phyloP scores from a whole-genome alignment of 1,140 invertebrate genomes.

The Carcinoscorpius rotundicauda region DNA sequence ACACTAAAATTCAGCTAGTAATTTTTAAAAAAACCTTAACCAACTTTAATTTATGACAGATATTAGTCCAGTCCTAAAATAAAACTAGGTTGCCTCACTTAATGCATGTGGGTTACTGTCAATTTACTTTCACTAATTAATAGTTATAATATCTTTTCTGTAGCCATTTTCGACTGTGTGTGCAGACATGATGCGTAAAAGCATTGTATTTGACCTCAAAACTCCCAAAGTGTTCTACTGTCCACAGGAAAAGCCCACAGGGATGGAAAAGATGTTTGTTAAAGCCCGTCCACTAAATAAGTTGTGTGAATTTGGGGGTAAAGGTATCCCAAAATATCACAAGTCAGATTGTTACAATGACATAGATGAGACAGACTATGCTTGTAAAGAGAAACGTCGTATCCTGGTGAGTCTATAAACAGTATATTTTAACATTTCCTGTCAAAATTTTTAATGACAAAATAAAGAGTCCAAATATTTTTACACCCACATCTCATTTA shows the following conservation, averaged over 20 bases:
- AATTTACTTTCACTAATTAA: neutral
- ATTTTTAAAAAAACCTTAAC: too few species aligned
- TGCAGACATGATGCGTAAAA: conserved; percentile 65
- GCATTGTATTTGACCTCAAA: conserved; percentile 68
- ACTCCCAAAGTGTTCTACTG: conserved; percentile 74
- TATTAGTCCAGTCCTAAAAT: too few species aligned
- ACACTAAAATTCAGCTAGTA: too few species aligned
- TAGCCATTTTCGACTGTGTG: neutral
- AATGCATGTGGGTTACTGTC: neutral
- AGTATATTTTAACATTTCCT: neutral
- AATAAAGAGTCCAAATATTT: neutral
- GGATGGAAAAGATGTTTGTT: conserved; percentile 35
- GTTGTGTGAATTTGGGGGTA: conserved; percentile 60
- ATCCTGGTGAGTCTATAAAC: conserved; percentile 51
- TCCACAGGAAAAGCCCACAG: conserved; percentile 57
- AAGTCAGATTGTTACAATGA: conserved; percentile 70
- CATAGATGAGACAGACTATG: conserved; percentile 63
- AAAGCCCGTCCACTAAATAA: conserved; percentile 52
- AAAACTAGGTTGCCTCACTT: neutral
- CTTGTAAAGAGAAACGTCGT: conserved; percentile 67
- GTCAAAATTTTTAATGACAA: neutral
- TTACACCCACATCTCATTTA: too few species aligned
- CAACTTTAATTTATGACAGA: too few species aligned
- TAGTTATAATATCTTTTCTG: neutral
- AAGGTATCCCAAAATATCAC: conserved; percentile 51